These are phyloP conservation scores for Luehdorfia chinensis DNA, from an alignment of 1,140 invertebrate genomes.

Conservation along the genomic window DNA sequence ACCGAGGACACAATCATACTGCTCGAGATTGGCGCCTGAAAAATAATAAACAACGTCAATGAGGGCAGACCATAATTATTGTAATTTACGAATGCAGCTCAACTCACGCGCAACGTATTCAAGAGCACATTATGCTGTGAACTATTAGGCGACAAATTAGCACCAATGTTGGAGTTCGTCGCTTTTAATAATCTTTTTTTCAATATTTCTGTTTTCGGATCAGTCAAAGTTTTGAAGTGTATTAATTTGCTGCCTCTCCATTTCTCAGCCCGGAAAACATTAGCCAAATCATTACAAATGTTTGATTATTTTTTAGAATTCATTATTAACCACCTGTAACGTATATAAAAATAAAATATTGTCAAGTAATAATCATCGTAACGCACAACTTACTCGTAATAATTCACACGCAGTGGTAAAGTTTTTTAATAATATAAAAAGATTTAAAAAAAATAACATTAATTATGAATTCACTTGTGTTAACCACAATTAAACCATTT, in stretches of 20 bases:
- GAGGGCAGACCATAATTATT: slow-evolving; percentile 28
- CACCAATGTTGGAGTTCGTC: slow-evolving; percentile 38
- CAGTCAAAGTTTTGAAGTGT: slow-evolving; percentile 75
- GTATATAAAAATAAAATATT: slow-evolving; percentile 70
- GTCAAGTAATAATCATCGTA: slow-evolving; percentile 51
- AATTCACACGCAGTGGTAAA: slow-evolving; percentile 33
- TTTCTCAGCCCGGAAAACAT: slow-evolving; percentile 54
- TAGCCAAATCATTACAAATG: slow-evolving; percentile 62
- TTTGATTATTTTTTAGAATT: slow-evolving; percentile 60
- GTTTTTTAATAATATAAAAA: slow-evolving; percentile 25
- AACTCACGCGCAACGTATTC: slow-evolving; percentile 71
- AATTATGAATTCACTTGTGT: slow-evolving; percentile 20
- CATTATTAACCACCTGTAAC: slow-evolving; percentile 65
- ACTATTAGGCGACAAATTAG: slow-evolving; percentile 50
- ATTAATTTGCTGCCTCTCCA: slow-evolving; percentile 71
- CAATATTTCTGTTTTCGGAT: slow-evolving; percentile 71
- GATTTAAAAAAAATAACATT: slow-evolving; percentile 11
- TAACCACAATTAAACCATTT: slow-evolving; percentile 43
- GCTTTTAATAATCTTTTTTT: slow-evolving; percentile 73
- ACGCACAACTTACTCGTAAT: slow-evolving; percentile 31
- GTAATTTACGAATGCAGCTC: slow-evolving; percentile 25
- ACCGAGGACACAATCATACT: slow-evolving; percentile 72
- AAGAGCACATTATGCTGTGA: slow-evolving; percentile 69
- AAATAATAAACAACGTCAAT: slow-evolving; percentile 49
- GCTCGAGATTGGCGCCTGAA: slow-evolving; percentile 70